Conservation (phyloP, 2,113 vertebrate species). For the Chloroceryle aenea region DNA sequence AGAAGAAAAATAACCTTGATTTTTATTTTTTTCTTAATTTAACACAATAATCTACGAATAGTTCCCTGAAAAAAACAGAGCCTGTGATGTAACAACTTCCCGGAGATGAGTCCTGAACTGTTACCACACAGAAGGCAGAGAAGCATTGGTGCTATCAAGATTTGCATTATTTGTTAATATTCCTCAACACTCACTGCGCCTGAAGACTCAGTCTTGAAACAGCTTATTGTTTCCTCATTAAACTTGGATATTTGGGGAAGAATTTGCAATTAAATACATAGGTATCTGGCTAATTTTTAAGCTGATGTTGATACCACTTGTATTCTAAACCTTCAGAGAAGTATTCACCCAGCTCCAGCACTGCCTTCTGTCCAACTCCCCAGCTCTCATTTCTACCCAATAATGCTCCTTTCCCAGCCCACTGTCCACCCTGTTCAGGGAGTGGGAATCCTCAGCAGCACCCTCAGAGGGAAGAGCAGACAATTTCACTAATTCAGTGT, state of each 20-base stretch:
- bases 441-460: background rate
- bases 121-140: background rate
- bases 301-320: background rate
- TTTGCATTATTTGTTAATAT: constrained; percentile 30
- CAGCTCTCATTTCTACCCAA: background rate
- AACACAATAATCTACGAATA: background rate
- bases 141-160: constrained; percentile 15
- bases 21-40: background rate
- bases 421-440: background rate
- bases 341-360: background rate
- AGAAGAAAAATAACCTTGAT: background rate
- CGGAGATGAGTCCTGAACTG: background rate
- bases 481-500: background rate
- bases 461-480: background rate
- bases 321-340: background rate
- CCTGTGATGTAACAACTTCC: background rate
- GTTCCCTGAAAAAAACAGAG: background rate
- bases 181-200: background rate
- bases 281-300: constrained; percentile 14
- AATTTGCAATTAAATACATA: constrained; percentile 22
- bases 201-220: background rate
- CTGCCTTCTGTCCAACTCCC: background rate
- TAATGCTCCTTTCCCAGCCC: background rate
- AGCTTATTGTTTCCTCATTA: constrained; percentile 13
- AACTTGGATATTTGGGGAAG: constrained; percentile 1